Conservation (phyloP, 2,113 vertebrate genomes). For the Clarias gariepinus region DNA sequence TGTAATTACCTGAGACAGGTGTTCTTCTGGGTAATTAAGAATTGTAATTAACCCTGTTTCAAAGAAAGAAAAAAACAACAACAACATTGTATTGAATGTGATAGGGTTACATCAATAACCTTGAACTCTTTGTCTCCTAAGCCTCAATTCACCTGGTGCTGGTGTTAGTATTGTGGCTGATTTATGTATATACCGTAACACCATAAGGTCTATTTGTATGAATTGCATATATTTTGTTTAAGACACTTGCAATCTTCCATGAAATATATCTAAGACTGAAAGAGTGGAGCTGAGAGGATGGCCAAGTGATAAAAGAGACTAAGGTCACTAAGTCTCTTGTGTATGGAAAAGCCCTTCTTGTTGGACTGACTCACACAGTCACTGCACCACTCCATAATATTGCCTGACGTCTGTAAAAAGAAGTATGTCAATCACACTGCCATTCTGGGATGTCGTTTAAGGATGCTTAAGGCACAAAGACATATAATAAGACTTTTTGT, state of each 20-base stretch:
- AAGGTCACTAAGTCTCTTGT: conserved; percentile 63
- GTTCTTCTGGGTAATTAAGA: too few relatives aligned
- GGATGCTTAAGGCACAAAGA: background rate
- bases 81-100: too few relatives aligned
- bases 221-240: background rate
- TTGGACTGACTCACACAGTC: conserved; percentile 57
- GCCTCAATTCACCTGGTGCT: too few relatives aligned
- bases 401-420: conserved; percentile 51
- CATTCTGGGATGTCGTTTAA: background rate
- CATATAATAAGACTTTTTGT: background rate
- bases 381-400: conserved; percentile 49
- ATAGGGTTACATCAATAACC: too few relatives aligned
- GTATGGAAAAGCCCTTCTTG: conserved; percentile 68
- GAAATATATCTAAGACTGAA: background rate
- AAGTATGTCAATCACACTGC: conserved; percentile 32
- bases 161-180: too few relatives aligned
- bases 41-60: too few relatives aligned
- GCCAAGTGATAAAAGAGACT: conserved; percentile 61
- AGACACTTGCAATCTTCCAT: background rate
- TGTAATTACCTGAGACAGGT: too few relatives aligned
- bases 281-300: conserved; percentile 22
- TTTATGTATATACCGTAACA: too few relatives aligned
- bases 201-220: background rate
- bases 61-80: too few relatives aligned
- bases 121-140: too few relatives aligned